Conservation (phyloP, 2,888 invertebrate species). For the Podabrus alpinus region DNA sequence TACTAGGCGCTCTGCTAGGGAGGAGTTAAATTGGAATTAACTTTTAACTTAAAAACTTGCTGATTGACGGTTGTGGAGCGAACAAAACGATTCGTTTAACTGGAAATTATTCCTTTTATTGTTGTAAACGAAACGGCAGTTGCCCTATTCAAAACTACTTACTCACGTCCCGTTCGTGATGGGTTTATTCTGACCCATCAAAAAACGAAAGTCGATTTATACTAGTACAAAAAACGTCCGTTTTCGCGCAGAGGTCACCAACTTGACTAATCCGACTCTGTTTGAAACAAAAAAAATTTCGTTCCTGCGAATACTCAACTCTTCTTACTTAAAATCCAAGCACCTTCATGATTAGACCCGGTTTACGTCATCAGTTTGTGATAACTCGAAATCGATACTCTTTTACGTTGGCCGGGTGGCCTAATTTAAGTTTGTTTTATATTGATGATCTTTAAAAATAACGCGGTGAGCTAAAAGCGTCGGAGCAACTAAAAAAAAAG, state of each 20-base stretch:
- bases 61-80: background rate
- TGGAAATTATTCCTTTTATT: background rate
- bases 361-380: background rate
- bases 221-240: too few species aligned
- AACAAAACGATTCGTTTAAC: background rate
- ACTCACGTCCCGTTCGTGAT: background rate
- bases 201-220: too few species aligned
- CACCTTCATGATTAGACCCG: background rate
- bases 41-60: background rate
- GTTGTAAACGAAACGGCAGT: background rate
- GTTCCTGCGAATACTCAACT: background rate
- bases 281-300: background rate
- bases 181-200: background rate
- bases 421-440: too few species aligned
- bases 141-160: background rate
- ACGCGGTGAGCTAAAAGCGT: too few species aligned
- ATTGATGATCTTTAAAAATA: too few species aligned
- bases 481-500: background rate
- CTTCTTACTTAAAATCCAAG: background rate
- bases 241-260: too few species aligned
- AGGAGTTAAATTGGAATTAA: background rate
- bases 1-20: background rate
- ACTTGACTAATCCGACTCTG: background rate
- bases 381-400: background rate
- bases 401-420: background rate